These are phyloP conservation scores for Campopleginae sp. DNA, from an alignment of 2,888 invertebrate species.

Conservation along the genomic window DNA sequence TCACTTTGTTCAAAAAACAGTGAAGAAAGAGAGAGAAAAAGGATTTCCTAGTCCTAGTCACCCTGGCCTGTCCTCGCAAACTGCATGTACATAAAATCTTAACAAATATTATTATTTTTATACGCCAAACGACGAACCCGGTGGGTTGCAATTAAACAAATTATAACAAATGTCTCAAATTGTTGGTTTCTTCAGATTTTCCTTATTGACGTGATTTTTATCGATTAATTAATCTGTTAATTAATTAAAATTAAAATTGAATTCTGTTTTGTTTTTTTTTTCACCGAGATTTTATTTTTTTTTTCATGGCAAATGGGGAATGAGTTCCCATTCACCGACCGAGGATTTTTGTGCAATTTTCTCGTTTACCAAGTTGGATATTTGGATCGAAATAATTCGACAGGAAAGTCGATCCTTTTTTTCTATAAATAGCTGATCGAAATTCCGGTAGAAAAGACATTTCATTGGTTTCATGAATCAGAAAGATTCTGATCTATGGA, in stretches of 20 bases:
- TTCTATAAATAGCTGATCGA: not conserved
- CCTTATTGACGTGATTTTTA: not conserved
- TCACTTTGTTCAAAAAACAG: not conserved
- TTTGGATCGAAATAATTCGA: not conserved
- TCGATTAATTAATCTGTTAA: not conserved
- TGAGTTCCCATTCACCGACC: not conserved
- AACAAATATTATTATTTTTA: slow-evolving; percentile 55
- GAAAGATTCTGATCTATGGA: slow-evolving; percentile 25
- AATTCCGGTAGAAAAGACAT: not conserved
- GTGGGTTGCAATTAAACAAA: slow-evolving; percentile 15
- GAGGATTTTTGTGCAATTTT: not conserved
- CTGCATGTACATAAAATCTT: slow-evolving; percentile 65
- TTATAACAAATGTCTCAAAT: not conserved
- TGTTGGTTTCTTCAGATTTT: not conserved
- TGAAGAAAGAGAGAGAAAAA: slow-evolving; percentile 8
- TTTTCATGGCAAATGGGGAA: not conserved
- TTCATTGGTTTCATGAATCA: slow-evolving; percentile 3
- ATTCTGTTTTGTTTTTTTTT: no score
- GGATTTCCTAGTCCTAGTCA: slow-evolving; percentile 70
- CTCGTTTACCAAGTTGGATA: not conserved
- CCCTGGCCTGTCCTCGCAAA: slow-evolving; percentile 51
- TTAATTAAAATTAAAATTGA: no score
- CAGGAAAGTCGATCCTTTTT: not conserved
- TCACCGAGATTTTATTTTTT: not conserved
- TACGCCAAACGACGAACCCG: slow-evolving; percentile 36